Conservation (phyloP, 2,113 vertebrate genomes). For the Monarcha castaneiventris region DNA sequence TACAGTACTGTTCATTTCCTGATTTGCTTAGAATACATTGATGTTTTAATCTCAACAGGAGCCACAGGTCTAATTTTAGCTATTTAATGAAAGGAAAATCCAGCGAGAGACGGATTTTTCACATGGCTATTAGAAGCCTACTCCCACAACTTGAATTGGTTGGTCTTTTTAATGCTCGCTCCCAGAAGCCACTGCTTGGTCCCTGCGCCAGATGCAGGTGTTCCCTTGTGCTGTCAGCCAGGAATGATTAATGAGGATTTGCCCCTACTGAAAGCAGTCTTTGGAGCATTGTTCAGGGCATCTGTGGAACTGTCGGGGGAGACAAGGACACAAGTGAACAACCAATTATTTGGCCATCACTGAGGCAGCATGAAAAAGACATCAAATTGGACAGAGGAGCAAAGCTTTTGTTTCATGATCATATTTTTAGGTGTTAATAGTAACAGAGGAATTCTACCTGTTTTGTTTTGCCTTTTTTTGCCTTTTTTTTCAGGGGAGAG, state of each 20-base stretch:
- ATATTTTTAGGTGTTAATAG: conserved; percentile 72
- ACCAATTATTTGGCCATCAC: conserved; percentile 90
- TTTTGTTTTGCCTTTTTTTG: not conserved
- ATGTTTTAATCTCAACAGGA: conserved; percentile 59
- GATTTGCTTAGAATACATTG: conserved; percentile 64
- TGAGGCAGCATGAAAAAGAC: conserved; percentile 82
- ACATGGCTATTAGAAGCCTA: conserved; percentile 64
- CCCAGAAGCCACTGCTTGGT: conserved; percentile 69
- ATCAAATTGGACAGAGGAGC: conserved; percentile 80
- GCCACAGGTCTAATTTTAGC: conserved; percentile 66
- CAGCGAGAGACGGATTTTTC: conserved; percentile 52
- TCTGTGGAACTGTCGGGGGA: conserved; percentile 87
- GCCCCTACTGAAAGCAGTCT: conserved; percentile 83
- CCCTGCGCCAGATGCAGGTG: conserved; percentile 81
- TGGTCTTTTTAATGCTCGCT: conserved; percentile 65
- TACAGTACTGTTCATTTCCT: conserved; percentile 53
- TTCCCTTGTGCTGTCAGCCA: conserved; percentile 84
- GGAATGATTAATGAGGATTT: conserved; percentile 89
- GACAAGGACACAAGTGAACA: conserved; percentile 88
- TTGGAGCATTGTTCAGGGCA: conserved; percentile 86
- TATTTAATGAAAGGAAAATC: conserved; percentile 67
- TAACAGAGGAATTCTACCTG: conserved; percentile 62
- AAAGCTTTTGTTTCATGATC: conserved; percentile 79
- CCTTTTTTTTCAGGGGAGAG: not conserved
- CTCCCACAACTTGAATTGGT: conserved; percentile 58